Percentiles rank a stretch among this genome's conserved stretches.
Conservation (phyloP, 2,888 invertebrate species). For the Caenorhabditis sp. region DNA sequence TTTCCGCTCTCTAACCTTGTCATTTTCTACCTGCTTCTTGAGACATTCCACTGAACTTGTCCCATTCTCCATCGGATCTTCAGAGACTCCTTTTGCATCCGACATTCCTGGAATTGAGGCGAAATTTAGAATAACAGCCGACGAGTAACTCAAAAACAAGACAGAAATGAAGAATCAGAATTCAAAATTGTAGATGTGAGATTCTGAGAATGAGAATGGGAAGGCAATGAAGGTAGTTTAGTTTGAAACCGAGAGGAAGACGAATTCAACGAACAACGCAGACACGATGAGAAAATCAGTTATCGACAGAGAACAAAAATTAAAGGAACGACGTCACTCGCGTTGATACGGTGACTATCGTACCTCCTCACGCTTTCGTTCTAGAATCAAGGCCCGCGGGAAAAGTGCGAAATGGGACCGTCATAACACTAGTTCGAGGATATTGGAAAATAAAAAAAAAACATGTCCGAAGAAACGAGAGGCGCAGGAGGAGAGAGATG, state of each 20-base stretch:
- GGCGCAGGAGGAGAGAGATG: constrained; percentile 12
- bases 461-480: constrained; percentile 1
- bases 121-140: background rate
- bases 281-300: background rate
- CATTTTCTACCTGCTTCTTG: constrained; percentile 43
- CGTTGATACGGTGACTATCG: background rate
- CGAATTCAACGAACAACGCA: background rate
- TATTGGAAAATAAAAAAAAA: constrained; percentile 45
- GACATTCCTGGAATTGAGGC: constrained; percentile 35
- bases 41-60: constrained; percentile 25
- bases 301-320: background rate
- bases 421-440: constrained; percentile 42
- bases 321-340: constrained; percentile 8
- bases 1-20: constrained; percentile 28
- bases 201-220: background rate
- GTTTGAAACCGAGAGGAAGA: too few species aligned
- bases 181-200: background rate
- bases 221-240: background rate
- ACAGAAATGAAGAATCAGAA: constrained; percentile 1
- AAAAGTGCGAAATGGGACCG: constrained; percentile 8
- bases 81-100: constrained; percentile 35
- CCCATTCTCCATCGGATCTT: constrained; percentile 38
- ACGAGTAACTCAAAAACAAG: background rate
- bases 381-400: background rate
- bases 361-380: background rate